Base-by-base conservation (phyloP, 2,797 vertebrate species). In the Rousettus madagascariensis region DNA sequence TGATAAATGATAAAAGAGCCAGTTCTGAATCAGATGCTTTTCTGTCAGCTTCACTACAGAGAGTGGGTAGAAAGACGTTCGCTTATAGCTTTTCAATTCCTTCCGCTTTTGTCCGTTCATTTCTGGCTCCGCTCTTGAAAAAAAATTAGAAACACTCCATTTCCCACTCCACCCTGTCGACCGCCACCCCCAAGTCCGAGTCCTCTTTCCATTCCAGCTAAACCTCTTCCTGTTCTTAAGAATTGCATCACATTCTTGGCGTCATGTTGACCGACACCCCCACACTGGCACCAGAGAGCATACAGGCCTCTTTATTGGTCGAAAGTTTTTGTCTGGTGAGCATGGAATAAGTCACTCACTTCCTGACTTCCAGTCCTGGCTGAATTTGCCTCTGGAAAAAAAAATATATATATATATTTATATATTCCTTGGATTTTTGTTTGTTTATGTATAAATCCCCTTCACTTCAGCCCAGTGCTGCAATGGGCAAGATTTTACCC, bases 221-320 rank as follows among this genome's bases (percentile, higher is more conserved):
- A 94, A 65, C 94, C 96, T 96, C 96, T 96, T 97, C 96, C 97
- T 95, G 95, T 94, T 95, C 93, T 95, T 97, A 46, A 85, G 89
- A 94, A 92, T 88, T 97, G 87, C 97, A 94, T 96, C 96, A 93
- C 79, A 82, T 75, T 93, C 90, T 97, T 90, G 97, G 94, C 68
- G n/a, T 69, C 13, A 33, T 59, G 55, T n/a, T 93, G 91, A 53
- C 87, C 91, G 24, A 51, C 93, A 68, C 63, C 94, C 93, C 94
- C 89, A 78, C 85, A 65, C 2, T 90, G 95, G 95, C 94, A 95
- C 77, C 66, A 19, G 74, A 74, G 86, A 57, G 16, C 9, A 3
- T n/a, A 22, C n/a, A n/a, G 86, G n/a, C 88, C n/a, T 53, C 82
- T 46, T 51, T 63, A 71, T 46, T 66, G 87, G 86, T 46, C 69